Evolutionary conservation across 2,797 vertebrate genomes (phyloP), one percentile per base, ranked within the genome.

Genomic region (Austrolebias charrua): DNA sequence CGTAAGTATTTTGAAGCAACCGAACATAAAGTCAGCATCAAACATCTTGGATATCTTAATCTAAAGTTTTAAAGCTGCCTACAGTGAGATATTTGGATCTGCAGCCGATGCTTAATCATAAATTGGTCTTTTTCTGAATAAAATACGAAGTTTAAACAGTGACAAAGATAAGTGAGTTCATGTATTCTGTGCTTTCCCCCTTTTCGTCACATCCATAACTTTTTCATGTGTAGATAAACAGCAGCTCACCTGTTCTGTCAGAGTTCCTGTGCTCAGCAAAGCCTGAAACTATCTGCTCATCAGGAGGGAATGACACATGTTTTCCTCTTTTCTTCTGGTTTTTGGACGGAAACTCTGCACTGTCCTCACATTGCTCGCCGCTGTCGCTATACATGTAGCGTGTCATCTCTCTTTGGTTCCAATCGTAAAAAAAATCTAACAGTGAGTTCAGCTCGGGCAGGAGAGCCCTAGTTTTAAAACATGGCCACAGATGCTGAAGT

Each of bases 261-360:
- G 60, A 14, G 43, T 82, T 66, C 51, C 66, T 74, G 79, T 62
- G 77, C 58, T 93, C 92, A 8, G 89, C 86, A 71, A 91, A 91
- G 42, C 87, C 84, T 0, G 91, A 93, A 33, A 93, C 91, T 13
- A 94, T 92, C 53, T 91, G 76, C 43, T 90, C 91, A 46, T 92
- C 93, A 0, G 92, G 88, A 13, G 92, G 91, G 66, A 94, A 94
- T n/a, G 90, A 90, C 69, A 94, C 93, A 43, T 35, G 91, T 69
- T 92, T 93, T 40, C 64, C 83, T 51, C 59, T 73, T 79, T 85
- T 86, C 63, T 79, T 76, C 63, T 63, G 69, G 48, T 50, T 73
- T 56, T 61, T 66, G 63, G 60, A 56, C 6, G 42, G 13, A 28
- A 55, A 66, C n/a, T 75, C 63, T 44, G 44, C 55, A 12, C 20